These are phyloP conservation scores for Aromia moschata DNA, from an alignment of 2,888 invertebrate species.

Conservation along the genomic window DNA sequence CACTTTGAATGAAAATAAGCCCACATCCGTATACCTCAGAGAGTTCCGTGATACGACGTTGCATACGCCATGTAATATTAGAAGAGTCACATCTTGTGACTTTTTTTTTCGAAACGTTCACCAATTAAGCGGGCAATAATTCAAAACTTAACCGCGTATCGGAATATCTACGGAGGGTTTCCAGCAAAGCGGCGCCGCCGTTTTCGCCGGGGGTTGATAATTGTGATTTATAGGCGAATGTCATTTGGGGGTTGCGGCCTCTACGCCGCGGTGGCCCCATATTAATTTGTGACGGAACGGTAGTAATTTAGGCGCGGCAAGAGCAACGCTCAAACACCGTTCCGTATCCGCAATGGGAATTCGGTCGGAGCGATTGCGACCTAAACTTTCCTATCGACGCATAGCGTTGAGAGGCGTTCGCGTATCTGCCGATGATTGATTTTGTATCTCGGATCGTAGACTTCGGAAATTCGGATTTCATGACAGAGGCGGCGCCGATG, in stretches of 20 bases:
- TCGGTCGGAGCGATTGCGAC: constrained; percentile 22
- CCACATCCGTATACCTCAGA: too few relatives aligned
- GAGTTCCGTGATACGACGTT: too few relatives aligned
- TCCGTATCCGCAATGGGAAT: constrained; percentile 24
- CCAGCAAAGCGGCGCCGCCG: constrained; percentile 34
- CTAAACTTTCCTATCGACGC: constrained; percentile 37
- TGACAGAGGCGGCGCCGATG: too few relatives aligned
- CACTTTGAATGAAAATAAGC: too few relatives aligned
- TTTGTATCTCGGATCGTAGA: too few relatives aligned
- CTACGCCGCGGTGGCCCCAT: constrained; percentile 47
- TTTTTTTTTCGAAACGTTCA: constrained; percentile 11
- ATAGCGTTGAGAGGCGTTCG: constrained; percentile 33
- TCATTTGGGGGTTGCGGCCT: constrained; percentile 49
- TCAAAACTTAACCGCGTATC: constrained; percentile 24
- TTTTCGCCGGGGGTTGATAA: constrained; percentile 49
- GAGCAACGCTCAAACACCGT: constrained; percentile 38
- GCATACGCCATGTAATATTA: too few relatives aligned
- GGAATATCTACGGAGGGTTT: constrained; percentile 30
- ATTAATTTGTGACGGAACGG: constrained; percentile 50
- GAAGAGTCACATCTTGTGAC: neutral
- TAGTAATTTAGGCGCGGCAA: constrained; percentile 45
- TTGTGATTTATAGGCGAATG: constrained; percentile 54
- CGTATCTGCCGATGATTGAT: constrained; percentile 33
- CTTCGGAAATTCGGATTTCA: too few relatives aligned
- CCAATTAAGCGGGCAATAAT: constrained; percentile 12